Evolutionary conservation across 2,888 invertebrate species (phyloP), one percentile per base, ranked within the genome.

Genomic region (Biston betularia): DNA sequence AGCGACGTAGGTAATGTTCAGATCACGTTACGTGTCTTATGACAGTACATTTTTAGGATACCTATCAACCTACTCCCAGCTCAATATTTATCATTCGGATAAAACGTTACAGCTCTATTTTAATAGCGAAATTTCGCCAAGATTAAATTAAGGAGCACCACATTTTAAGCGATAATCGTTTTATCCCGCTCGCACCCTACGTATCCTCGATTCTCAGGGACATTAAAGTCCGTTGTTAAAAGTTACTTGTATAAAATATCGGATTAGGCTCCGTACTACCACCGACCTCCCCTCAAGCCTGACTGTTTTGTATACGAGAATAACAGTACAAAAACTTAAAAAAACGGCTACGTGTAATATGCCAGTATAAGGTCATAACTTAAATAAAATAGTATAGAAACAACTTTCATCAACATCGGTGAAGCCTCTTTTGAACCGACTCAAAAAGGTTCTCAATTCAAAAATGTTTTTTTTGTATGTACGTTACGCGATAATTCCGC

Each of bases 171-270:
- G 59, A 63, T 68, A 68, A 68, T 68, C 63, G 67, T 59, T 68
- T 68, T 59, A 63, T 68, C 61, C 64, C 48, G 48, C 68, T 64
- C 61, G 56, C 68, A 64, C 64, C 57, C 64, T 50, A 48, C 59
- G 68, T 48, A 68, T 68, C 68, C 70, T 69, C 62, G 69, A 68
- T 70, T 75, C 70, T 65, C 68, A 67, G 67, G 48, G 70, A 71
- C 73, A 70, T 75, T 69, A 73, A 70, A 75, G 65, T 69, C 69
- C 62, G 65, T 63, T 65, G 69, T 73, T 65, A 68, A 68, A 71
- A 68, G 71, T 64, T 71, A 67, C 69, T 58, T 58, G 79, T 79
- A 79, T 80, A 80, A 83, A 84, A 84, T 82, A 82, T 80, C 79
- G 78, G 80, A 81, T 83, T 71, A 73, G 70, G 70, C 63, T 66